These are phyloP conservation scores for Myiagra hebetior DNA, from an alignment of 2,113 vertebrate species.

Conservation along the genomic window DNA sequence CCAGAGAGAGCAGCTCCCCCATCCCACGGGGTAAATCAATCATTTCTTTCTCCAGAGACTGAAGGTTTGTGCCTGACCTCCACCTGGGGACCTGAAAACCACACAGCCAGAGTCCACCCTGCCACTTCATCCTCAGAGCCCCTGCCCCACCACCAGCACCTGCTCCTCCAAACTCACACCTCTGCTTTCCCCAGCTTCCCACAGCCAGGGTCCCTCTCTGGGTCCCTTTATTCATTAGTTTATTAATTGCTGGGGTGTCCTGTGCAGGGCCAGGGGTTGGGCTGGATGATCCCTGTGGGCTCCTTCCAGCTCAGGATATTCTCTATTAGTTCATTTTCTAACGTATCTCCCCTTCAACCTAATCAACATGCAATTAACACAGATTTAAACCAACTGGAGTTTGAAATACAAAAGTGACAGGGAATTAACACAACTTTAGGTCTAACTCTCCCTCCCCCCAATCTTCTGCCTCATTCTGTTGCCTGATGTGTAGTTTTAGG, in stretches of 20 bases:
- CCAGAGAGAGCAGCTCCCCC: not conserved
- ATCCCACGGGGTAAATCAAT: not conserved
- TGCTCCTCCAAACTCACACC: not conserved
- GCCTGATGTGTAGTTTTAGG: not conserved
- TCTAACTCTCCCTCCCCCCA: not conserved
- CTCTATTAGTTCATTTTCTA: not conserved
- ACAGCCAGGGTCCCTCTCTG: rapidly evolving
- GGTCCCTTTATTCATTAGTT: not conserved
- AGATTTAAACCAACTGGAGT: not conserved
- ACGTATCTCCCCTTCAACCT: not conserved
- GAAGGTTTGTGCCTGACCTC: not conserved
- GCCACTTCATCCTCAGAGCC: not conserved
- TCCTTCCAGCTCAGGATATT: not conserved
- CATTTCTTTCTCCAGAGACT: not conserved
- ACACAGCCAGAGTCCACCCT: not conserved
- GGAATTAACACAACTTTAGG: not conserved
- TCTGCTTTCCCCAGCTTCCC: not conserved
- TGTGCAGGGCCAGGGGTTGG: not conserved
- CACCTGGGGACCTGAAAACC: not conserved
- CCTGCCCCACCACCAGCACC: not conserved
- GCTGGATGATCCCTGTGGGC: not conserved
- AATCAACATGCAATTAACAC: not conserved
- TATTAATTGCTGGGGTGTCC: not conserved
- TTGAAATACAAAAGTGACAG: not conserved
- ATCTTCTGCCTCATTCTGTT: not conserved